Percentiles rank a stretch among this genome's conserved stretches.
These are phyloP conservation scores for Orthonevra nobilis DNA, from an alignment of 2,888 invertebrate species.

Conservation along the genomic window DNA sequence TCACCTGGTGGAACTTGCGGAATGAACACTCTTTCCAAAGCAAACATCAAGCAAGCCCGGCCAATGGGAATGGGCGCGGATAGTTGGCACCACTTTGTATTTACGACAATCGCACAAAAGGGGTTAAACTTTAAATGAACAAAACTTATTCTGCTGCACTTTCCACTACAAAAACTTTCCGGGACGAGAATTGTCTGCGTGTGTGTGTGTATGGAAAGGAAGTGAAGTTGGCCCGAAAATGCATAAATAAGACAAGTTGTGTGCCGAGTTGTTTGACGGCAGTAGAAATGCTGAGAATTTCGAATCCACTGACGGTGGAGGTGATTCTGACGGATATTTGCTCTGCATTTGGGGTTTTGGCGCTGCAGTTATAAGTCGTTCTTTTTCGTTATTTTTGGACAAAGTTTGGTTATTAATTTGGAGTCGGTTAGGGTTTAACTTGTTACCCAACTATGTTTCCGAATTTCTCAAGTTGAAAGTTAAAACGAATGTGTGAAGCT, in stretches of 20 bases:
- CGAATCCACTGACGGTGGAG: conserved; percentile 29
- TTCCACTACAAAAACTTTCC: conserved; percentile 55
- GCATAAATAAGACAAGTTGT: conserved; percentile 56
- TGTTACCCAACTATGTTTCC: conserved; percentile 40
- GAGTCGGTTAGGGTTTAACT: conserved; percentile 57
- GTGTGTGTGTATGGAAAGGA: conserved; percentile 1
- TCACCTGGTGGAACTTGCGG: conserved; percentile 38
- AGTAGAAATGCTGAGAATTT: conserved; percentile 43
- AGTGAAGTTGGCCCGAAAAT: conserved; percentile 41
- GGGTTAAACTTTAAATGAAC: conserved; percentile 69
- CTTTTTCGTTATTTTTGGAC: too few relatives aligned
- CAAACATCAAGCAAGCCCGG: neutral
- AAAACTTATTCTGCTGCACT: conserved; percentile 62
- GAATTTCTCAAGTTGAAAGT: conserved; percentile 22
- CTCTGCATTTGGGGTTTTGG: conserved; percentile 39
- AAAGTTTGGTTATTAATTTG: conserved; percentile 65
- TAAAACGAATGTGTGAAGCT: conserved; percentile 49
- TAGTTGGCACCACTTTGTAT: conserved; percentile 64
- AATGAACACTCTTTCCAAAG: conserved; percentile 12
- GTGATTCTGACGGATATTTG: conserved; percentile 65
- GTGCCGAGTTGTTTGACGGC: conserved; percentile 48
- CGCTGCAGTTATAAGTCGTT: conserved; percentile 22
- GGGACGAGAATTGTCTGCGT: conserved; percentile 14
- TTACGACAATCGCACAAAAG: conserved; percentile 67
- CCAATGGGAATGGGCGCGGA: neutral